These are phyloP conservation scores for Macrocentrus cingulum DNA, from an alignment of 1,140 invertebrate genomes.

Conservation along the genomic window DNA sequence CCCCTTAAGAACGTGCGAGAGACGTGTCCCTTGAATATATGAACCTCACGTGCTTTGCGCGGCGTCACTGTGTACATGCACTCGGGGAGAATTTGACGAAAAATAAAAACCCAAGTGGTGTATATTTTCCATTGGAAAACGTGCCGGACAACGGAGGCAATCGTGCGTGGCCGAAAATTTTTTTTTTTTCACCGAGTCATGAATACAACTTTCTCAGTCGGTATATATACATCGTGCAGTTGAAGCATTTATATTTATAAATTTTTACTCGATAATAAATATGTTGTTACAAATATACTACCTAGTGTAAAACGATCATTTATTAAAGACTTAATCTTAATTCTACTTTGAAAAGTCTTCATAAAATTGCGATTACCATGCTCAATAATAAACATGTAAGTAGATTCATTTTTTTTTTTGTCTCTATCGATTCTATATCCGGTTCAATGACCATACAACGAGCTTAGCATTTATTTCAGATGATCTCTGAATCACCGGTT, in stretches of 20 bases:
- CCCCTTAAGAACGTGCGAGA: slow-evolving; percentile 16
- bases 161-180: slow-evolving; percentile 8
- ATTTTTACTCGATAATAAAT: not conserved
- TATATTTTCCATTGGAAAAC: slow-evolving; percentile 17
- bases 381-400: not conserved
- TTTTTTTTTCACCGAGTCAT: not conserved
- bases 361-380: slow-evolving; percentile 1
- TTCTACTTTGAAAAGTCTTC: not conserved
- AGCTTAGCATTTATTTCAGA: not conserved
- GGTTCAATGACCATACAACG: slow-evolving; percentile 7
- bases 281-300: not conserved
- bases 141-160: slow-evolving; percentile 2
- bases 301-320: not conserved
- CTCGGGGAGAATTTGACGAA: not conserved
- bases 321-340: not conserved
- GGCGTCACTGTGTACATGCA: not conserved
- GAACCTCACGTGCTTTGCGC: not conserved
- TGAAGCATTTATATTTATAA: not conserved
- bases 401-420: not conserved
- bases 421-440: not conserved
- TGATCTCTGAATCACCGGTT: not conserved
- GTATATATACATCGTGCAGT: not conserved
- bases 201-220: not conserved
- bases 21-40: slow-evolving; percentile 6
- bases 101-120: not conserved